Evolutionary conservation across 2,888 invertebrate genomes (phyloP).

Genomic region (Drosophila recens): DNA sequence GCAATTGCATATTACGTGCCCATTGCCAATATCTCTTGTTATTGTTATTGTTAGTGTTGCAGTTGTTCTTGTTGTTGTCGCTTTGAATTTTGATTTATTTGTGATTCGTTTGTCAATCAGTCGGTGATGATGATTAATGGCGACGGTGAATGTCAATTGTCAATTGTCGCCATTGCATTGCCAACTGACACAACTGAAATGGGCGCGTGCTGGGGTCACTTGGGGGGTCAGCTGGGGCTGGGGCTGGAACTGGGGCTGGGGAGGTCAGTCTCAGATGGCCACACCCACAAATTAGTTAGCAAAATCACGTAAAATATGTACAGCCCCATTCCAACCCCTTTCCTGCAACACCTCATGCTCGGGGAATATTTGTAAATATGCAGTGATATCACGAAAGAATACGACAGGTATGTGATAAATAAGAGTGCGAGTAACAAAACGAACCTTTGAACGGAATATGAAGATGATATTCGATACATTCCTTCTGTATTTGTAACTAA

Average conservation of each 20-base stretch:
- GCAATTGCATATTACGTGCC: slow-evolving; percentile 26
- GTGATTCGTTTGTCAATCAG: slow-evolving; percentile 74
- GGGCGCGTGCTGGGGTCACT: slow-evolving; percentile 54
- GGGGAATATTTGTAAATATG: too few relatives aligned
- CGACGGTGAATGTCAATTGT: slow-evolving; percentile 73
- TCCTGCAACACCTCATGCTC: too few relatives aligned
- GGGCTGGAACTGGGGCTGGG: too few relatives aligned
- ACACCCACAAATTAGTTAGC: slow-evolving; percentile 60
- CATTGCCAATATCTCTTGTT: slow-evolving; percentile 12
- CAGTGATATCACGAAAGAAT: too few relatives aligned
- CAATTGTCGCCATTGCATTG: slow-evolving; percentile 45
- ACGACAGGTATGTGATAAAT: too few relatives aligned
- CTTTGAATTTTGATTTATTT: slow-evolving; percentile 73
- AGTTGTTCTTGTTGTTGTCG: slow-evolving; percentile 43
- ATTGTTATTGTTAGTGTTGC: slow-evolving; percentile 15
- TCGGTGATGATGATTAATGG: slow-evolving; percentile 77
- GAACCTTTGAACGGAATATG: too few relatives aligned
- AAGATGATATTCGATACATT: too few relatives aligned
- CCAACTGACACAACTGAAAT: slow-evolving; percentile 22
- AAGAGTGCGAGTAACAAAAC: too few relatives aligned
- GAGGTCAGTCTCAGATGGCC: slow-evolving; percentile 25
- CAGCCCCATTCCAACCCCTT: too few relatives aligned
- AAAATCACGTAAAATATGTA: slow-evolving; percentile 38
- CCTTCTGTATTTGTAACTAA: too few relatives aligned
- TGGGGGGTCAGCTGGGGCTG: too few relatives aligned